A percentile compares a stretch with the other conserved stretches of the same genome.
These are phyloP conservation scores for Caenorhabditis tropicalis DNA, from an alignment of 1,140 invertebrate genomes.

Conservation along the genomic window DNA sequence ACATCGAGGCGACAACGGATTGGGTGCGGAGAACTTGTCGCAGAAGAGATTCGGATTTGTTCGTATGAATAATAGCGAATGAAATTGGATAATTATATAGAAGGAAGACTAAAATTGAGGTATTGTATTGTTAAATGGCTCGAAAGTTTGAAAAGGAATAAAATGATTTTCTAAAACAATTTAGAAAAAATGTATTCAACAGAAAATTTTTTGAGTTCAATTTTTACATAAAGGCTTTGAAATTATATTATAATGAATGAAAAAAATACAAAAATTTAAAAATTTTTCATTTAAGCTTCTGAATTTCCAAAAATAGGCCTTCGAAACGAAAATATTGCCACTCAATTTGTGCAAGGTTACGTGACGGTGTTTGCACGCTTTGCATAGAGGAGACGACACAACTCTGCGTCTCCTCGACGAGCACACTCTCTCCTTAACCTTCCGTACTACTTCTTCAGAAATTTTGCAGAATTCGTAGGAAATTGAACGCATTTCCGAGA, in stretches of 20 bases:
- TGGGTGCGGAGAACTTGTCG: background rate
- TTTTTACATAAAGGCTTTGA: no score
- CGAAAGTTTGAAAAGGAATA: no score
- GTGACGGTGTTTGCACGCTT: background rate
- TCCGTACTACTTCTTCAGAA: background rate
- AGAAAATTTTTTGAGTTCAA: no score
- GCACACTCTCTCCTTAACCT: background rate
- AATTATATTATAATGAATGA: background rate
- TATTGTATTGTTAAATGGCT: no score
- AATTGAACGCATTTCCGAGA: background rate
- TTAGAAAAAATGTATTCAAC: no score
- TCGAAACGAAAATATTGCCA: background rate
- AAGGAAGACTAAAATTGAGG: no score
- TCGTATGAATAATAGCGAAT: background rate
- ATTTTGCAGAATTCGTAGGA: background rate
- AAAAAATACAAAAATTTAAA: background rate
- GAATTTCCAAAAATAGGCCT: constrained; percentile 25
- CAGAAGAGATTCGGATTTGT: background rate
- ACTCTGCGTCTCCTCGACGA: background rate
- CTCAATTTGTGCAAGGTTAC: background rate
- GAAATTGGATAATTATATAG: background rate
- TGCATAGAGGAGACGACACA: background rate
- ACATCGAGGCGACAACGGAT: background rate
- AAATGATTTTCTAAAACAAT: no score
- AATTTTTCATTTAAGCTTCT: background rate